Conservation (phyloP, 2,113 vertebrate genomes). For the Poeciliopsis turrubarensis region DNA sequence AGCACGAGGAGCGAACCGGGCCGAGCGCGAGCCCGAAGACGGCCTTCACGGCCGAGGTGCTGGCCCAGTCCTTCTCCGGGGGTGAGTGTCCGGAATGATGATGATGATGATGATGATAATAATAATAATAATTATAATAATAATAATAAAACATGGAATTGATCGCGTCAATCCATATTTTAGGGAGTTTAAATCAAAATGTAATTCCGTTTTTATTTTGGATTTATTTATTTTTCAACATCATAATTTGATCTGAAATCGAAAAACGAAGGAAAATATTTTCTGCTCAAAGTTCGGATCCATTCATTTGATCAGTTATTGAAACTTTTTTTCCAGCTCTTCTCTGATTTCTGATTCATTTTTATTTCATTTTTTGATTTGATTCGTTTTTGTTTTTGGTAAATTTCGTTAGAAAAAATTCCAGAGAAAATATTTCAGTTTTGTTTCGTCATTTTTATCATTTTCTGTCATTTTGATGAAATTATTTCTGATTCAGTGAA, state of each 20-base stretch:
- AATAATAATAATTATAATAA: too few species aligned
- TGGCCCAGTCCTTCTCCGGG: constrained; percentile 97
- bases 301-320: too few species aligned
- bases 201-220: not conserved
- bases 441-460: rapidly evolving
- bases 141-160: too few species aligned
- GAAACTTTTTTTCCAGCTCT: too few species aligned
- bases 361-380: not conserved
- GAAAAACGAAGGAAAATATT: too few species aligned
- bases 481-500: constrained; percentile 6
- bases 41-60: constrained; percentile 95
- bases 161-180: too few species aligned
- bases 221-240: too few species aligned
- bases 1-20: constrained; percentile 84
- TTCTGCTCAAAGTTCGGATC: too few species aligned
- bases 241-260: too few species aligned
- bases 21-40: constrained; percentile 86
- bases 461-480: not conserved
- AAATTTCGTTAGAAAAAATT: constrained; percentile 51
- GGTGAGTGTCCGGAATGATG: constrained; percentile 78
- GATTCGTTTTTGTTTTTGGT: constrained; percentile 36
- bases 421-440: rapidly evolving
- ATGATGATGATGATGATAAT: too few species aligned
- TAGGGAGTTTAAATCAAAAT: too few species aligned
- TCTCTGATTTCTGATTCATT: too few species aligned